Percentiles rank a stretch among this genome's conserved stretches.
Conservation (phyloP, 1,140 invertebrate genomes). For the Drosophila orosa region DNA sequence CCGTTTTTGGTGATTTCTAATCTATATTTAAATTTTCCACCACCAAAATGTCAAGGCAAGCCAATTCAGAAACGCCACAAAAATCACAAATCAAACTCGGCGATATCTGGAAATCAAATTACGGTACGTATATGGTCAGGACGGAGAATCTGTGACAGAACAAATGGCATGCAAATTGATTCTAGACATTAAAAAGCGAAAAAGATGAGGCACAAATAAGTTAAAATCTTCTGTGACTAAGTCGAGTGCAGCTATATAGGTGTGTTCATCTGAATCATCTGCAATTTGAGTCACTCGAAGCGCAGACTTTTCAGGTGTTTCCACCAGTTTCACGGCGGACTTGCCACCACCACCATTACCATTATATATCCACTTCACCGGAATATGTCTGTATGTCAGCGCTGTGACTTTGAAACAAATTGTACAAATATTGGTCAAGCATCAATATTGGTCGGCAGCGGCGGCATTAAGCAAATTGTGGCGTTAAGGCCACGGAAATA, state of each 20-base stretch:
- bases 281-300: slow-evolving; percentile 24
- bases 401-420: slow-evolving; percentile 55
- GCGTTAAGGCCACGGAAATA: slow-evolving; percentile 48
- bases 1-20: slow-evolving; percentile 59
- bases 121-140: slow-evolving; percentile 58
- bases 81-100: slow-evolving; percentile 49
- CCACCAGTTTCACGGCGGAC: slow-evolving; percentile 8
- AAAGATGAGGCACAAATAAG: slow-evolving; percentile 11
- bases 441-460: slow-evolving; percentile 54
- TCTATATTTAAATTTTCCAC: slow-evolving; percentile 60
- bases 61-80: slow-evolving; percentile 48
- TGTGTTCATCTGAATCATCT: slow-evolving; percentile 46
- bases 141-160: slow-evolving; percentile 26
- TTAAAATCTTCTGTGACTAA: slow-evolving; percentile 40
- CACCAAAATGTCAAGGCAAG: slow-evolving; percentile 70
- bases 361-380: background rate
- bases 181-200: slow-evolving; percentile 5
- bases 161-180: slow-evolving; percentile 63
- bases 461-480: slow-evolving; percentile 61
- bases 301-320: slow-evolving; percentile 20
- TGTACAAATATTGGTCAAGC: slow-evolving; percentile 67
- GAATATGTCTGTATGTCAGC: slow-evolving; percentile 11
- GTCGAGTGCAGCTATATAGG: slow-evolving; percentile 19
- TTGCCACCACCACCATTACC: background rate
- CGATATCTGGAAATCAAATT: slow-evolving; percentile 54